phyloP scores from a whole-genome alignment of 2,113 vertebrate species.

The Rhagologus leucostigma region DNA sequence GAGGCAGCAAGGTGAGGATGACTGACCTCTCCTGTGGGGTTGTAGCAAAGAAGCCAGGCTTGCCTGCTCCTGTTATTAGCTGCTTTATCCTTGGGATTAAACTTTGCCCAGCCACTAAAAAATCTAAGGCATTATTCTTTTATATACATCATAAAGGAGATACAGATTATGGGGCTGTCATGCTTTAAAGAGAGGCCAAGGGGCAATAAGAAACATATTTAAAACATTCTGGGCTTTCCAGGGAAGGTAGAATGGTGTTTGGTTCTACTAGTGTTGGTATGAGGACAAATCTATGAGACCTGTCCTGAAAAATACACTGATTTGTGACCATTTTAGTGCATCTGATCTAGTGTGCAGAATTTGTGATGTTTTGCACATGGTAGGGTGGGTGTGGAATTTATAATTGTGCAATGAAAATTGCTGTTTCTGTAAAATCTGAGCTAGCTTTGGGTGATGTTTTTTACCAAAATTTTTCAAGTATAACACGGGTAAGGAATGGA shows the following conservation, averaged over 20 bases:
- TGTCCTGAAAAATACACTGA: neutral
- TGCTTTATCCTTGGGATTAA: neutral
- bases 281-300: neutral
- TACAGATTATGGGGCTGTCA: neutral
- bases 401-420: neutral
- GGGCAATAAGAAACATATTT: neutral
- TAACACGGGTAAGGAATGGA: neutral
- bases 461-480: neutral
- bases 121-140: neutral
- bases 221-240: neutral
- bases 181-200: neutral
- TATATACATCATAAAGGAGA: neutral
- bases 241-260: neutral
- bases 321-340: neutral
- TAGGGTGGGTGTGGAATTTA: neutral
- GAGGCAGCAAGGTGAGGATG: neutral
- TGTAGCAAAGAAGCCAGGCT: neutral
- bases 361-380: neutral
- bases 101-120: neutral
- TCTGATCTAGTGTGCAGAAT: neutral
- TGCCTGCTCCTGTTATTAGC: neutral
- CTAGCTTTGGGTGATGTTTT: neutral
- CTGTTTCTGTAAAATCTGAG: neutral
- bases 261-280: neutral
- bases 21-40: neutral